A percentile compares a stretch with the other conserved stretches of the same genome.
Evolutionary conservation across 2,797 vertebrate species (phyloP).

Genomic region (Crossoptilon crossoptilon): DNA sequence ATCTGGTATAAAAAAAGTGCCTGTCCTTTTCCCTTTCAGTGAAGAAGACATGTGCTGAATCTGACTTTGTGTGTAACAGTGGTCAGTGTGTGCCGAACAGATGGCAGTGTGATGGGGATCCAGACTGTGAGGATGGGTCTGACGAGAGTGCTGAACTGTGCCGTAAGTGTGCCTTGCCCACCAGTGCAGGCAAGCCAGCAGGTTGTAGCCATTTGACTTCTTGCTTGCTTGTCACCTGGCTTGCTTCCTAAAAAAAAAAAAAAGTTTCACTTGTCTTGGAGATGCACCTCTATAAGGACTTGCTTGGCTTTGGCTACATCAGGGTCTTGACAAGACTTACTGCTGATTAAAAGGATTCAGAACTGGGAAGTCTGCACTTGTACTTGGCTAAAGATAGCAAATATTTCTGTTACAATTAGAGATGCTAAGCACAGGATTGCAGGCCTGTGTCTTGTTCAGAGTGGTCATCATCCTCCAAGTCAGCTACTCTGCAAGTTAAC

Average conservation of each 20-base stretch:
- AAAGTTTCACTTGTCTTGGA: background rate
- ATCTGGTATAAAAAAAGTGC: background rate
- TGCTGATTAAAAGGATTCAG: background rate
- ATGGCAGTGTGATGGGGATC: conserved; percentile 97
- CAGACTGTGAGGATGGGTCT: conserved; percentile 95
- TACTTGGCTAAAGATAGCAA: background rate
- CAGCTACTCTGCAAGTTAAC: background rate
- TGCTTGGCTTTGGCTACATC: background rate
- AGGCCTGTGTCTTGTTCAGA: background rate
- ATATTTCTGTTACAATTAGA: background rate
- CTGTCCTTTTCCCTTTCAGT: conserved; percentile 79
- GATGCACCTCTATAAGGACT: background rate
- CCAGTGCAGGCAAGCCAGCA: fast-evolving
- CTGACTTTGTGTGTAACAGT: conserved; percentile 92
- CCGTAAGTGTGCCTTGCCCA: conserved; percentile 85
- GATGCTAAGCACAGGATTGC: background rate
- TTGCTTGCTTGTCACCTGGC: background rate
- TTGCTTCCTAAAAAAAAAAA: background rate
- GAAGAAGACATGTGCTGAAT: conserved; percentile 89
- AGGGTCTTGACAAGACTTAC: background rate
- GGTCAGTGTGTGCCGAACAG: conserved; percentile 95
- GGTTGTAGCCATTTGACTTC: background rate
- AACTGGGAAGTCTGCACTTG: background rate
- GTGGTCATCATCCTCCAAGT: background rate
- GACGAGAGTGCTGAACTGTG: conserved; percentile 93